A percentile compares a stretch with the other conserved stretches of the same genome.
phyloP scores from a whole-genome alignment of 2,888 invertebrate genomes.

The Folsomia manolachei region DNA sequence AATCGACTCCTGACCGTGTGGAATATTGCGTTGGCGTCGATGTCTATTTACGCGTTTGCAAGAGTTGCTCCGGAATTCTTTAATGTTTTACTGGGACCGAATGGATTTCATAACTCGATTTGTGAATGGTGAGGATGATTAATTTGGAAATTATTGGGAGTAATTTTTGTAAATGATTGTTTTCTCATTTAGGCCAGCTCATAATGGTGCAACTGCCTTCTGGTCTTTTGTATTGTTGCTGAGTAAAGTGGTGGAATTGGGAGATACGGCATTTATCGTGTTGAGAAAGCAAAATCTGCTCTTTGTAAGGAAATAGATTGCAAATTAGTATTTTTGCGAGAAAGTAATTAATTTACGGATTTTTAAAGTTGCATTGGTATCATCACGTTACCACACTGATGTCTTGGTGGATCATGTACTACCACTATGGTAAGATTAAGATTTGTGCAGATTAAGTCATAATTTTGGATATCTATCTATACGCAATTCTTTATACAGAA shows the following conservation, averaged over 20 bases:
- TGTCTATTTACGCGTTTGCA: conserved; percentile 44
- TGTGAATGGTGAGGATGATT: conserved; percentile 42
- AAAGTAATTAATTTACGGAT: too few relatives aligned
- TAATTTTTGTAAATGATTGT: background rate
- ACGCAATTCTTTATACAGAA: too few relatives aligned
- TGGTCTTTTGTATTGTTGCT: conserved; percentile 42
- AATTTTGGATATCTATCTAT: too few relatives aligned
- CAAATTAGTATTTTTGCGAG: too few relatives aligned
- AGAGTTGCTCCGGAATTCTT: conserved; percentile 45
- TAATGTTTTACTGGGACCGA: conserved; percentile 34
- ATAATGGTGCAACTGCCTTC: conserved; percentile 45
- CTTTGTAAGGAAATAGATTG: too few relatives aligned
- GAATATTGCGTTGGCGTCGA: conserved; percentile 40
- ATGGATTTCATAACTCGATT: conserved; percentile 45
- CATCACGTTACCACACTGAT: conserved; percentile 45
- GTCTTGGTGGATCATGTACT: conserved; percentile 49
- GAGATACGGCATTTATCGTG: conserved; percentile 46
- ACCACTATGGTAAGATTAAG: too few relatives aligned
- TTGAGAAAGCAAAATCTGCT: conserved; percentile 45
- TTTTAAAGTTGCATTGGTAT: conserved; percentile 48
- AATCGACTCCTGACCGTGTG: conserved; percentile 41
- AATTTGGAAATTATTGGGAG: too few relatives aligned
- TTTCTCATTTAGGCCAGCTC: conserved; percentile 34
- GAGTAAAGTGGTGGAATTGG: conserved; percentile 44
- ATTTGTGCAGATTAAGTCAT: too few relatives aligned